phyloP scores from a whole-genome alignment of 2,888 invertebrate genomes.

The Sarcophaga rosellei region DNA sequence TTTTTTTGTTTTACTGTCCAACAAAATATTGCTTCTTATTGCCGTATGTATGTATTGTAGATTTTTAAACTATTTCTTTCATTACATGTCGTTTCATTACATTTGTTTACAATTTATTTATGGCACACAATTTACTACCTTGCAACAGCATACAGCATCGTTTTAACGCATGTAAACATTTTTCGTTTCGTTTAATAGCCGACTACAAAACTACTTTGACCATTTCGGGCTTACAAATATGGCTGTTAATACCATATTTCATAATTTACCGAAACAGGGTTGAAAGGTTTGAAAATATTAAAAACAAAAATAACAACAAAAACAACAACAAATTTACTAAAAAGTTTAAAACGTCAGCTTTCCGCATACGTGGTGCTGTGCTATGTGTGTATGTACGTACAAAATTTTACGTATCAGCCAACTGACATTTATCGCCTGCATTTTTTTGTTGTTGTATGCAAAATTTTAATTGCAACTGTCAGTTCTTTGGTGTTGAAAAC shows the following conservation, averaged over 20 bases:
- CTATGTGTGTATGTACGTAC: not conserved
- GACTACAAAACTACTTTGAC: not conserved
- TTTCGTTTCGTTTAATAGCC: not conserved
- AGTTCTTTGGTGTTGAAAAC: conserved; percentile 64
- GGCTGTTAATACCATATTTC: conserved; percentile 56
- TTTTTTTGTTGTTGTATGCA: conserved; percentile 35
- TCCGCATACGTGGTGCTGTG: too few relatives aligned
- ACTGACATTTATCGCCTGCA: conserved; percentile 63
- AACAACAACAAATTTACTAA: not conserved
- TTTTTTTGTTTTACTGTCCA: too few relatives aligned
- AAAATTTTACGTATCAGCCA: conserved; percentile 40
- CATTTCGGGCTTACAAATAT: conserved; percentile 14
- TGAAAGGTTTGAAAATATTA: conserved; percentile 43
- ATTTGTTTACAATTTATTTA: not conserved
- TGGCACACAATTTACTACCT: conserved; percentile 2
- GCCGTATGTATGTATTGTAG: too few relatives aligned
- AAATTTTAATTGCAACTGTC: conserved; percentile 67
- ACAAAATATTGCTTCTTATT: too few relatives aligned
- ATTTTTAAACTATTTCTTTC: not conserved
- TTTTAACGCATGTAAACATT: conserved; percentile 10
- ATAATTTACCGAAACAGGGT: conserved; percentile 52
- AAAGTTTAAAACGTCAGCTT: too few relatives aligned
- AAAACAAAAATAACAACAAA: not conserved
- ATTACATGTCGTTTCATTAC: not conserved
- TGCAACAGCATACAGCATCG: conserved; percentile 16